Evolutionary conservation across 2,888 invertebrate species (phyloP), one percentile per base, ranked within the genome.

Genomic region (Hydropsyche betteni): DNA sequence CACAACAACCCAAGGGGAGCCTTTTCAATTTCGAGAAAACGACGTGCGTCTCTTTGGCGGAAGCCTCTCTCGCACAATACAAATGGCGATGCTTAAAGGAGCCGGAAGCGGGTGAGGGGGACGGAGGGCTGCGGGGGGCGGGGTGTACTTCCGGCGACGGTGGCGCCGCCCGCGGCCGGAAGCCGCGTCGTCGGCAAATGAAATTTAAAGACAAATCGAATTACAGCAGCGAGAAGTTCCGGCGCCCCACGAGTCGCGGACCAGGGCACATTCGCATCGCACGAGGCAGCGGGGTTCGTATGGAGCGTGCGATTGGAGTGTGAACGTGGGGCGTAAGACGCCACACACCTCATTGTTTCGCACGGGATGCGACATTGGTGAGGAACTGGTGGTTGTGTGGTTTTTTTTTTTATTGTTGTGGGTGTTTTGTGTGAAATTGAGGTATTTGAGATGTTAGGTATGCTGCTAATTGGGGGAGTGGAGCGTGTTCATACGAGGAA

Each of bases 151-250:
- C 75, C 75, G 64, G 72, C 34, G 72, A 72, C 58, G 72, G 34
- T 12, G 16, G 70, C 70, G 51, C 70, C 70, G 14, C 53, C 68
- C 69, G 61, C 77, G 69, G 44, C 74, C 74, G 77, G 75, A 74
- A 58, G 61, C 69, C 38, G 52, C 76, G 61, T 64, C 76, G 74
- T 75, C 74, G 76, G 53, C 77, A 77, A 77, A 77, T 77, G 77
- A 77, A 77, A 77, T 77, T 77, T 77, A 77, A 77, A 77, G 77
- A 77, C 77, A 77, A 77, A 77, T 77, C 77, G 77, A 77, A 77
- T 77, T 77, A 52, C 71, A 64, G 14, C 33, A 61, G 24, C 58
- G 74, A 74, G 44, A 71, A 75, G 58, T 71, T 75, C 70, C 75
- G 75, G 53, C 61, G 33, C 69, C 51, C 50, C 44, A 16, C 68